Evolutionary conservation across 2,888 invertebrate genomes (phyloP).

Genomic region (Nymphalis c-album): DNA sequence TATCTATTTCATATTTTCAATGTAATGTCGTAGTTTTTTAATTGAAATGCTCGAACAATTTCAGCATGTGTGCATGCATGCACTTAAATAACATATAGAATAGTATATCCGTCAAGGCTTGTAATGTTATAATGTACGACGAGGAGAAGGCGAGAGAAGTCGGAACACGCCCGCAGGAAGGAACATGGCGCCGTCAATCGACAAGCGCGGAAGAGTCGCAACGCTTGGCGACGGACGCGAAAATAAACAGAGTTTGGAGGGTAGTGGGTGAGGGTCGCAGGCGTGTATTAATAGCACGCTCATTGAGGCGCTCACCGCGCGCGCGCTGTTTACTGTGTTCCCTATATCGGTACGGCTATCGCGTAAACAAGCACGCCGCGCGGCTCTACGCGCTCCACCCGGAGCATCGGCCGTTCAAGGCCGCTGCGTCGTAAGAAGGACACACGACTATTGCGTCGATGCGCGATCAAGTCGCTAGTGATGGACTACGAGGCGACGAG

Average conservation of each 20-base stretch:
- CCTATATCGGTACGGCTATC: constrained; percentile 16
- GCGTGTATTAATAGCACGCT: constrained; percentile 62
- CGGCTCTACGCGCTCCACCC: constrained; percentile 31
- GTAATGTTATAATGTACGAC: neutral
- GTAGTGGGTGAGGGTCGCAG: constrained; percentile 68
- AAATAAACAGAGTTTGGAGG: constrained; percentile 57
- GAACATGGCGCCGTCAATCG: constrained; percentile 5
- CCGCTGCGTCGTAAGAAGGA: no score
- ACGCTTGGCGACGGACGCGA: constrained; percentile 26
- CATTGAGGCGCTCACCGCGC: constrained; percentile 51
- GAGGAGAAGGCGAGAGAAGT: neutral
- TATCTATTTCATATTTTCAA: no score
- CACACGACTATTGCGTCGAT: no score
- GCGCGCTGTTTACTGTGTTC: constrained; percentile 37
- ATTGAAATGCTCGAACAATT: no score
- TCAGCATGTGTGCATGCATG: no score
- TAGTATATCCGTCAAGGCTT: neutral
- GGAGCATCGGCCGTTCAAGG: neutral
- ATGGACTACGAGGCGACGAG: constrained; percentile 27
- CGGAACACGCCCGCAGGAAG: neutral
- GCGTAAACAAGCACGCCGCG: constrained; percentile 29
- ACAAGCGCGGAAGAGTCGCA: constrained; percentile 19
- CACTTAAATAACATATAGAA: neutral
- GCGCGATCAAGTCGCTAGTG: constrained; percentile 17
- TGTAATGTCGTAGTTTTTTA: no score